Evolutionary conservation across 2,888 invertebrate genomes (phyloP), one percentile per base, ranked within the genome.

Genomic region (Heteromyza rotundicornis): DNA sequence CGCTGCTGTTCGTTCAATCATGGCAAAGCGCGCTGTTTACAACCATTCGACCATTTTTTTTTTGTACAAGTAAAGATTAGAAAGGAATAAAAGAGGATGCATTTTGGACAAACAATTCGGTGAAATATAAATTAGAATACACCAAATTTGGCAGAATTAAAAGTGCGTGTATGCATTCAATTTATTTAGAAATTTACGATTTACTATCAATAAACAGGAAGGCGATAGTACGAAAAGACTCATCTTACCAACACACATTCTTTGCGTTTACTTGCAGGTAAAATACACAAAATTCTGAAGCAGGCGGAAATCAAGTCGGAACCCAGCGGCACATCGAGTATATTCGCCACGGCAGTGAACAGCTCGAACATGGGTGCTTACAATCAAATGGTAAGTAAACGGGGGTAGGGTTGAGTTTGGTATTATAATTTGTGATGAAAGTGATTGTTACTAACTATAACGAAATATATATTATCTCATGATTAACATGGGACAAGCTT

Each of bases 231-330:
- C n/a, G n/a, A n/a, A n/a, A n/a, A n/a, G n/a, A n/a, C n/a, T n/a
- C n/a, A n/a, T n/a, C n/a, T n/a, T n/a, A n/a, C n/a, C n/a, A n/a
- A n/a, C n/a, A n/a, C n/a, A n/a, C n/a, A n/a, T n/a, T n/a, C n/a
- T n/a, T n/a, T n/a, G n/a, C n/a, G n/a, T n/a, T n/a, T n/a, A n/a
- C n/a, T 69, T 69, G 7, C 65, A 82, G 83, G 82, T 61, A 77
- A 80, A 77, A 76, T 82, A 59, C 73, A 77, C 32, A 82, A 79
- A 72, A 74, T 80, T 69, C 65, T 80, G 7, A 80, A 79, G 62
- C 79, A 76, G 64, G 74, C 73, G 49, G 79, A 79, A 64, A 74
- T 78, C 44, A 82, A 80, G 65, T 74, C 77, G 62, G 80, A 82
- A 59, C 64, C 70, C 22, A 64, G 69, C 63, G 67, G 74, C 17